These are phyloP conservation scores for Drosophila mulleri DNA, from an alignment of 2,888 invertebrate genomes.

Conservation along the genomic window DNA sequence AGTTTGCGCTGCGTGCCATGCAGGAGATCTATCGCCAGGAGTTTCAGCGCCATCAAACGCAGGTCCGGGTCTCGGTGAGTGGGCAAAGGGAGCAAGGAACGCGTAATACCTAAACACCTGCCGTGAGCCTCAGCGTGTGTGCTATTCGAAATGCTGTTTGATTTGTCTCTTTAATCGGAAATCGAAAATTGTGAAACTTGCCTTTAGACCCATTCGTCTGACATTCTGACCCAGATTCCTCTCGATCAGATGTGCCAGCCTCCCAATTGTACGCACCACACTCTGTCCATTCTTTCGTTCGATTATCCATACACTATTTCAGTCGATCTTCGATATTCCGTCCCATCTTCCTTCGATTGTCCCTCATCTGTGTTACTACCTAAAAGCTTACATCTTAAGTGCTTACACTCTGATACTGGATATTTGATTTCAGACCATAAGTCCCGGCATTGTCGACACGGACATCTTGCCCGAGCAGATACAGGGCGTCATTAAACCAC, in stretches of 20 bases:
- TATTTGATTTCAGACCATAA: constrained; percentile 71
- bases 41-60: constrained; percentile 80
- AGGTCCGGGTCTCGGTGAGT: constrained; percentile 83
- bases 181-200: not conserved
- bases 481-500: constrained; percentile 72
- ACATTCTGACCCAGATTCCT: too few relatives aligned
- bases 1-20: constrained; percentile 84
- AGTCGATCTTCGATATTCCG: too few relatives aligned
- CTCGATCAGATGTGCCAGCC: too few relatives aligned
- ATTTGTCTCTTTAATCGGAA: not conserved
- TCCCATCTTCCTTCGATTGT: too few relatives aligned
- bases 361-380: too few relatives aligned
- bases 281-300: too few relatives aligned
- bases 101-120: not conserved
- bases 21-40: constrained; percentile 85
- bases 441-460: constrained; percentile 83
- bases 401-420: too few relatives aligned
- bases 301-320: too few relatives aligned
- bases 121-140: not conserved
- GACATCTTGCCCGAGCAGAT: constrained; percentile 82
- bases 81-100: rapidly evolving
- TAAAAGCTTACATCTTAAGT: not conserved
- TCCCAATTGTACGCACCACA: too few relatives aligned
- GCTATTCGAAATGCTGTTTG: not conserved
- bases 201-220: too few relatives aligned